Evolutionary conservation across 2,113 vertebrate genomes (phyloP).

Genomic region (Formicarius rufipectus): DNA sequence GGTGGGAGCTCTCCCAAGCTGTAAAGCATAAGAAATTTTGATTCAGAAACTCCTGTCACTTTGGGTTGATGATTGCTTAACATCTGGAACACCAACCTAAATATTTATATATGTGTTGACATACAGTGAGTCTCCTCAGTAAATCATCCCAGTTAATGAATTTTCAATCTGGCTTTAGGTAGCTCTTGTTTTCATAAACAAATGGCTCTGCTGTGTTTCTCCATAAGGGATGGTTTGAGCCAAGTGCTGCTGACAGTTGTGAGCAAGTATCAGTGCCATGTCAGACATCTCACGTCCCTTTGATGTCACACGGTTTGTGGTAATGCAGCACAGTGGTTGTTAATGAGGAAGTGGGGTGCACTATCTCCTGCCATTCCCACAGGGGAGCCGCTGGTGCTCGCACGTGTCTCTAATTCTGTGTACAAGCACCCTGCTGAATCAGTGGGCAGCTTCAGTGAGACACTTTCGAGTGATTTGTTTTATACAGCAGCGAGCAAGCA

Average conservation of each 20-base stretch:
- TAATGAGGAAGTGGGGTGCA: background rate
- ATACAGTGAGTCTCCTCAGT: background rate
- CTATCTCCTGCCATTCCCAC: background rate
- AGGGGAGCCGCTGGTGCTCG: background rate
- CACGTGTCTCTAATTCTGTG: background rate
- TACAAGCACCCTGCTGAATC: constrained; percentile 30
- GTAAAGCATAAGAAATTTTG: background rate
- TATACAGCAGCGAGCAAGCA: background rate
- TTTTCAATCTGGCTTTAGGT: background rate
- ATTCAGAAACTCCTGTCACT: background rate
- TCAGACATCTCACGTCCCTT: background rate
- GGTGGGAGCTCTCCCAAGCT: background rate
- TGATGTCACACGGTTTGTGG: background rate
- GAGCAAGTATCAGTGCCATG: background rate
- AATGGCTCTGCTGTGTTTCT: background rate
- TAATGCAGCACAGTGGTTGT: background rate
- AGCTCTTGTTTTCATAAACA: constrained; percentile 13
- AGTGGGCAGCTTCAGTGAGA: constrained; percentile 39
- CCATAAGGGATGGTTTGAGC: background rate
- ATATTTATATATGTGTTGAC: background rate
- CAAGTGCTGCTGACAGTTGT: constrained; percentile 3
- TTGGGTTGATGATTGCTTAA: background rate
- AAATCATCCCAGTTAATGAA: background rate
- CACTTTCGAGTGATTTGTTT: constrained; percentile 57
- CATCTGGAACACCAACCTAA: background rate